These are phyloP conservation scores for Rhegmatorhina hoffmannsi DNA, from an alignment of 2,113 vertebrate species.

Conservation along the genomic window DNA sequence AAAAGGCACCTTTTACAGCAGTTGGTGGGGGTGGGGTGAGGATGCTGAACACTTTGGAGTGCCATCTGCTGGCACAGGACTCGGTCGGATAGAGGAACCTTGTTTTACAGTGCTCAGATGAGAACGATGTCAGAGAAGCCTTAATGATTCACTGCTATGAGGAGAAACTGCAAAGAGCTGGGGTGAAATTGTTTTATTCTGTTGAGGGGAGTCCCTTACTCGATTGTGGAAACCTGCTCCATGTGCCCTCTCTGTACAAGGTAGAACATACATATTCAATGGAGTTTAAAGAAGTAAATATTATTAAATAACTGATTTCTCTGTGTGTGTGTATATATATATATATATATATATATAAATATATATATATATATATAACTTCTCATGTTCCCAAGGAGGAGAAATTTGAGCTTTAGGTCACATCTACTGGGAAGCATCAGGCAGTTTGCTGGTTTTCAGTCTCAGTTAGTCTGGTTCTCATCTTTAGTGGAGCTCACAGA, in stretches of 20 bases:
- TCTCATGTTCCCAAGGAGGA: neutral
- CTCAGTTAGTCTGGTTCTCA: neutral
- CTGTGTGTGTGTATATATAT: neutral
- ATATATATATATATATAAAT: neutral
- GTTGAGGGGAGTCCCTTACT: neutral
- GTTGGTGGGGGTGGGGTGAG: neutral
- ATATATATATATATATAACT: neutral
- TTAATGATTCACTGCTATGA: neutral
- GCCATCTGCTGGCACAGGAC: conserved; percentile 51
- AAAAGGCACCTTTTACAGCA: neutral
- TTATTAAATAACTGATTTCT: neutral
- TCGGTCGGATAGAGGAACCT: neutral
- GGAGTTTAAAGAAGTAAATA: neutral
- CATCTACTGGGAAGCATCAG: neutral
- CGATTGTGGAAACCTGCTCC: neutral
- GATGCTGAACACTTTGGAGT: neutral
- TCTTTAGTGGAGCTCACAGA: neutral
- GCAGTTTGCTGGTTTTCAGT: neutral
- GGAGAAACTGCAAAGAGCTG: neutral
- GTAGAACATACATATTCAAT: neutral
- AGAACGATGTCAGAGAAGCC: neutral
- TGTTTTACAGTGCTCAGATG: neutral
- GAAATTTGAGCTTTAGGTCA: neutral
- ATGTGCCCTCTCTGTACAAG: neutral
- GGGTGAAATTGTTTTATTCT: neutral